phyloP scores from a whole-genome alignment of 2,888 invertebrate species.

The Orchestes rusci region DNA sequence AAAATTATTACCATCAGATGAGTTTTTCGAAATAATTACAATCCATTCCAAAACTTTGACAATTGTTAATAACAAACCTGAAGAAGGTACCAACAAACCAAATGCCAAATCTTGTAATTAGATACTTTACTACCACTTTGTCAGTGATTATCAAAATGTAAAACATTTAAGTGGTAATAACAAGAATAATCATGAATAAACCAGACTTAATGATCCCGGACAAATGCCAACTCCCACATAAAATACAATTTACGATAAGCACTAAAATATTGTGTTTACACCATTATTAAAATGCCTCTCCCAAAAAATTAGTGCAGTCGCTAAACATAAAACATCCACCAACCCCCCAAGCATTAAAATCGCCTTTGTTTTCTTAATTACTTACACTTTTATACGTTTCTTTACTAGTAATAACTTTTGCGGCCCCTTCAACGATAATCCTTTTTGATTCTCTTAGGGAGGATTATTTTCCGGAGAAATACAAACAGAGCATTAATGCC shows the following conservation, averaged over 20 bases:
- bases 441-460: constrained; percentile 26
- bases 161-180: no score
- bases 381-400: constrained; percentile 32
- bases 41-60: no score
- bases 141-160: no score
- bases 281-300: constrained; percentile 28
- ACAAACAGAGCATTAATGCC: constrained; percentile 31
- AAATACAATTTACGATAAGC: constrained; percentile 27
- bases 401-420: constrained; percentile 27
- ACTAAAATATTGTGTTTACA: constrained; percentile 28
- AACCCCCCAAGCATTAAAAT: constrained; percentile 24
- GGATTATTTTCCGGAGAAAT: constrained; percentile 20
- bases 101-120: no score
- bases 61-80: no score
- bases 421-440: constrained; percentile 25
- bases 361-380: constrained; percentile 35
- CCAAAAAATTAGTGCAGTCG: constrained; percentile 30
- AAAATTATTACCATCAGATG: no score
- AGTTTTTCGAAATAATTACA: no score
- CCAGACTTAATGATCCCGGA: no score
- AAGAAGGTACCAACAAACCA: no score
- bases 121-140: no score
- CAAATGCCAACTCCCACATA: no score
- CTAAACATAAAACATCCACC: constrained; percentile 25
- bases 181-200: no score